Base-by-base conservation (phyloP, 2,797 vertebrate genomes). In the Naso thynnoides region DNA sequence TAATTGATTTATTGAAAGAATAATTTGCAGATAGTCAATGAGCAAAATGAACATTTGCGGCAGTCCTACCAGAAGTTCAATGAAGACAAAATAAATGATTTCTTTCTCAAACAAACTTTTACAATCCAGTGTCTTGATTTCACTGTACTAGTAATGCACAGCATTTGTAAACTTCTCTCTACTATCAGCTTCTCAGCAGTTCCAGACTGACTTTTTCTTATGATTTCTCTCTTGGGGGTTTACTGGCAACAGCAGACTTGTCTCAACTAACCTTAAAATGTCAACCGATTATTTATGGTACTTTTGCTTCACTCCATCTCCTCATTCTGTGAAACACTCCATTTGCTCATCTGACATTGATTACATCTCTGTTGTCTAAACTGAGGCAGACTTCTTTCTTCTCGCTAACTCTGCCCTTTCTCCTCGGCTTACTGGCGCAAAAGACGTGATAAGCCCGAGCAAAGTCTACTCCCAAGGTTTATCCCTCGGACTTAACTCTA, bases 381-480 rank as follows among this genome's bases (percentile, higher is more conserved):
- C 70, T 15, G 19, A 81, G 15, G 62, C 68, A 58, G 60, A 33
- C 57, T 63, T 60, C 55, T 76, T 72, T 63, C 31, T 69, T 38
- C 49, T 70, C 23, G 21, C 67, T 55, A 55, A 74, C 75, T 69
- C 77, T 82, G 68, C 67, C 73, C 82, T 83, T 75, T 76, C 62
- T 84, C 59, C 74, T 78, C 68, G 29, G 79, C 66, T 84, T 79
- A 63, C 49, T 39, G 45, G 54, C n/a, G 1, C 47, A 61, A 68
- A 76, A 79, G 63, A 80, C 18, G 5, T 61, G 90, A 91, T 89
- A 91, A 90, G 74, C 70, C 77, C 44, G 86, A 78, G 81, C 88
- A 90, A 91, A 92, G 90, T 93, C 82, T 87, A 63, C 70, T 58
- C 67, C 80, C 79, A 73, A 72, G 64, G 72, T 76, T 87, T 76